phyloP scores from a whole-genome alignment of 2,113 vertebrate species.

The Ciconia boyciana region DNA sequence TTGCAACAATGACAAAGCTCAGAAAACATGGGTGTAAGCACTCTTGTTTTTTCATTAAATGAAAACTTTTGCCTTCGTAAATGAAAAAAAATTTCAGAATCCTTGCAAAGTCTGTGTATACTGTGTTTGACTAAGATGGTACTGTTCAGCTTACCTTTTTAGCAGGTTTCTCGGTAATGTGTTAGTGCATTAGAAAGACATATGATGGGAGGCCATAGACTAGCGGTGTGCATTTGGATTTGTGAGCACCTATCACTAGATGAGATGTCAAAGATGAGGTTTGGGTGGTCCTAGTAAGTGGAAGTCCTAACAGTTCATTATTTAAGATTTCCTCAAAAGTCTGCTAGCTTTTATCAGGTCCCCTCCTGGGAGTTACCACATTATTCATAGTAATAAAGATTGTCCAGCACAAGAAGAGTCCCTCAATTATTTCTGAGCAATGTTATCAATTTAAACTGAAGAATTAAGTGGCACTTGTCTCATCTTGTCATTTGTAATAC shows the following conservation, averaged over 20 bases:
- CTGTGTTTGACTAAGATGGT: neutral
- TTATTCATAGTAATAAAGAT: neutral
- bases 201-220: neutral
- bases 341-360: neutral
- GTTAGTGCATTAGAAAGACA: neutral
- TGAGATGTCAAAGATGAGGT: neutral
- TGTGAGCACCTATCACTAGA: neutral
- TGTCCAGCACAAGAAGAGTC: neutral
- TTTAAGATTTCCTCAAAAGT: neutral
- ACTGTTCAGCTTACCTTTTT: neutral
- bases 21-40: neutral
- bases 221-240: neutral
- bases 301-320: neutral
- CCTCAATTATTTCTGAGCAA: neutral
- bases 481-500: neutral
- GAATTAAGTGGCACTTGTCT: neutral
- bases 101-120: neutral
- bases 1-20: neutral
- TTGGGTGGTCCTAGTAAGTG: neutral
- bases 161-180: neutral
- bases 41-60: neutral
- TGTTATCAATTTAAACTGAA: neutral
- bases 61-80: neutral
- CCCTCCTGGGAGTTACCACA: neutral
- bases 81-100: neutral